phyloP scores from a whole-genome alignment of 92 coral and sea anemone genomes.

The Phenganax stokvisi region DNA sequence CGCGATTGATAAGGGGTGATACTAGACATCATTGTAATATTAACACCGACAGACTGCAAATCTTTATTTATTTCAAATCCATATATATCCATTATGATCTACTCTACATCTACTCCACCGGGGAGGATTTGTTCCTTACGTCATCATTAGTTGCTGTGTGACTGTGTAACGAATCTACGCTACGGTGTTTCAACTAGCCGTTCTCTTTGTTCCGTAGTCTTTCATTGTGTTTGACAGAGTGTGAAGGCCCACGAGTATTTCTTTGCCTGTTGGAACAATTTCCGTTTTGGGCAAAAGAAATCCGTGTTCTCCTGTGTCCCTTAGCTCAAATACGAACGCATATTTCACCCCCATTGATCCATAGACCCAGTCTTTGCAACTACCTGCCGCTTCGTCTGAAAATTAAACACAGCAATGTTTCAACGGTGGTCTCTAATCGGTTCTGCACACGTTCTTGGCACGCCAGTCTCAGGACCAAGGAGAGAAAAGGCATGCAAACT shows the following conservation, averaged over 20 bases:
- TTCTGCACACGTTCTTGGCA: neutral
- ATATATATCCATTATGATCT: too few species aligned
- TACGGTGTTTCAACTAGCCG: neutral
- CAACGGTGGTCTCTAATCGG: neutral
- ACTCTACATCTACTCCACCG: too few species aligned
- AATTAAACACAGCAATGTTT: neutral
- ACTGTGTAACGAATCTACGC: neutral
- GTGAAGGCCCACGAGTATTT: slow-evolving; percentile 58
- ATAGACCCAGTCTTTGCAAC: slow-evolving; percentile 63
- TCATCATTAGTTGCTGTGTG: too few species aligned
- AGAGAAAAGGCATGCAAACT: neutral
- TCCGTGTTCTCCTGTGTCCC: slow-evolving; percentile 67
- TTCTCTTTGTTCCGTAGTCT: slow-evolving; percentile 11
- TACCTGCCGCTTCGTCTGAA: slow-evolving; percentile 69
- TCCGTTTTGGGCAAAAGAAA: slow-evolving; percentile 56
- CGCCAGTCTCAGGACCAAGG: neutral
- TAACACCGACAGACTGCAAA: too few species aligned
- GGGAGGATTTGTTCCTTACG: too few species aligned
- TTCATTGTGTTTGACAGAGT: slow-evolving; percentile 52
- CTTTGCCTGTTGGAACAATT: slow-evolving; percentile 64
- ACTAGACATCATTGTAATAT: too few species aligned
- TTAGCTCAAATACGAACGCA: slow-evolving; percentile 62
- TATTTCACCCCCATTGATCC: slow-evolving; percentile 62
- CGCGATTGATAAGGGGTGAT: too few species aligned
- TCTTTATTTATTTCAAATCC: too few species aligned